These are phyloP conservation scores for Enoplosus armatus DNA, from an alignment of 2,797 vertebrate genomes.

Conservation along the genomic window DNA sequence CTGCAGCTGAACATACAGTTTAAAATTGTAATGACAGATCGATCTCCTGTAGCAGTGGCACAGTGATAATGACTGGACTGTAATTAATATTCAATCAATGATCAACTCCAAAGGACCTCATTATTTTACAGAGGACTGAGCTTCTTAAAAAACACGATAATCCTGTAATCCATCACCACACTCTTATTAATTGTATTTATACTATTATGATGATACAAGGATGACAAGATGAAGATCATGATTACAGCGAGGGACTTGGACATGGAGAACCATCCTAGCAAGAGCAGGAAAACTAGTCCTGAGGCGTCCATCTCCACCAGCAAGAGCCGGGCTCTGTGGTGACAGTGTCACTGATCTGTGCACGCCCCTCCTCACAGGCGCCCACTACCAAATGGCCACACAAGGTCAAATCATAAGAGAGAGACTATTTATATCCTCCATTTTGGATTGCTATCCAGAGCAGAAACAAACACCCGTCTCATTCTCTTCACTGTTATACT, in stretches of 20 bases:
- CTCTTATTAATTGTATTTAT: not conserved
- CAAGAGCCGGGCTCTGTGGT: conserved; percentile 25
- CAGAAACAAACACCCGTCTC: conserved; percentile 20
- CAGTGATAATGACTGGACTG: conserved; percentile 8
- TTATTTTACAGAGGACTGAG: conserved; percentile 6
- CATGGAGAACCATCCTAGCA: not conserved
- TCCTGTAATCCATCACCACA: conserved; percentile 14
- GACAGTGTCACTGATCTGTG: conserved; percentile 55
- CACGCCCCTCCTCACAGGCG: conserved; percentile 42
- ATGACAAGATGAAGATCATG: conserved; percentile 14
- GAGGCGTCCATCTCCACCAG: conserved; percentile 45
- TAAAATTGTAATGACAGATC: too few relatives aligned
- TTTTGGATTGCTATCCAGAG: conserved; percentile 55
- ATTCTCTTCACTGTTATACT: conserved; percentile 7
- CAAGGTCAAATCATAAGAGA: conserved; percentile 74
- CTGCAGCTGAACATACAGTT: not conserved
- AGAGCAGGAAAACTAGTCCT: conserved; percentile 24
- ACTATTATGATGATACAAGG: not conserved
- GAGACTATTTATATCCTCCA: conserved; percentile 64
- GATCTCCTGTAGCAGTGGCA: not conserved
- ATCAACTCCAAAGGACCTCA: conserved; percentile 5
- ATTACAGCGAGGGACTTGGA: conserved; percentile 3
- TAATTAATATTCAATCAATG: conserved; percentile 45
- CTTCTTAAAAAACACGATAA: not conserved
- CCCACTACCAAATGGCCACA: conserved; percentile 54